Conservation (phyloP, 2,888 invertebrate species). For the Pristionchus japonicus region DNA sequence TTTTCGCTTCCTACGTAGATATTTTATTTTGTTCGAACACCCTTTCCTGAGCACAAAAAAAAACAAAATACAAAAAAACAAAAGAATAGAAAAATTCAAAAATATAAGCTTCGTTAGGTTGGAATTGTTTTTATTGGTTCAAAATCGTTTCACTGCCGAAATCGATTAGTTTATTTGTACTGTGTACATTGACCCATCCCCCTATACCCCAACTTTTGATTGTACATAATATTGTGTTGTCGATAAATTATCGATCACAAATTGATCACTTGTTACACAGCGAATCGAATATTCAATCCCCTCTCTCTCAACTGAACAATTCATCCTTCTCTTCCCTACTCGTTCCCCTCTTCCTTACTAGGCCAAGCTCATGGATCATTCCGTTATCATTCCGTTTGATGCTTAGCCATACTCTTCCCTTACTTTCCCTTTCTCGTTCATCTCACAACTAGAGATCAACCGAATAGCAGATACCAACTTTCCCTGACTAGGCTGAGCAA, state of each 20-base stretch:
- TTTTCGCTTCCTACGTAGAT: no score
- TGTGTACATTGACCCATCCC: no score
- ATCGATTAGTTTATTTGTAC: no score
- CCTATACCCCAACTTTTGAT: no score
- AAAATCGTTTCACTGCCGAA: not conserved
- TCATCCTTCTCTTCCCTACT: not conserved
- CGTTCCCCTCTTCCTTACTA: conserved; percentile 8
- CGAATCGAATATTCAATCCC: not conserved
- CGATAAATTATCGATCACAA: not conserved
- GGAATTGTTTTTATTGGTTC: no score
- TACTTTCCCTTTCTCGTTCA: not conserved
- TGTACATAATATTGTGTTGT: no score
- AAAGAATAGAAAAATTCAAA: no score
- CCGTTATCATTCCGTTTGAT: not conserved
- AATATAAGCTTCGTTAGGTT: not conserved
- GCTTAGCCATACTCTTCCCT: not conserved
- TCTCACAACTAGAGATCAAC: not conserved
- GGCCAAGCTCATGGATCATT: conserved; percentile 12
- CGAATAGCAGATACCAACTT: not conserved
- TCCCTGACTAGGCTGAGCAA: not conserved
- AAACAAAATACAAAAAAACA: no score
- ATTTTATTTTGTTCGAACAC: no score
- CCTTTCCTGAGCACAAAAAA: no score
- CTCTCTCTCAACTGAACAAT: no score
- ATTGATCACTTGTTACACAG: not conserved